Conservation (phyloP, 2,113 vertebrate genomes). For the Callipepla californica region DNA sequence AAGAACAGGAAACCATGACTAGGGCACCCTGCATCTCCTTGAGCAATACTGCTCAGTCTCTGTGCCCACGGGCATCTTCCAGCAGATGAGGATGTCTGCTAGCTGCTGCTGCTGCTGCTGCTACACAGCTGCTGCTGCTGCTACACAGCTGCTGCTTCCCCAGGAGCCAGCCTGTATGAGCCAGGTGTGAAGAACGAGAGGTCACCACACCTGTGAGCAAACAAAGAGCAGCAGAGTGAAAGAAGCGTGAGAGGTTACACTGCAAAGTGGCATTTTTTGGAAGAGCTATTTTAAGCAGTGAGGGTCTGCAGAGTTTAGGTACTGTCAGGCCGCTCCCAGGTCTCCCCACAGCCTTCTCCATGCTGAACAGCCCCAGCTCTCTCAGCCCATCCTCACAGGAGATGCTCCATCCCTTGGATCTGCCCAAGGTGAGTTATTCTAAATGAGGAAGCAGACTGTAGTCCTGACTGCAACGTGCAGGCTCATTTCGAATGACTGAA, state of each 20-base stretch:
- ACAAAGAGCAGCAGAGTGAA: neutral
- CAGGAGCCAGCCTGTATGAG: neutral
- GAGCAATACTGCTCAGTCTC: neutral
- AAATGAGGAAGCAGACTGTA: neutral
- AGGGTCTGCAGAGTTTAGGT: neutral
- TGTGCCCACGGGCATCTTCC: accelerated
- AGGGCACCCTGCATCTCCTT: neutral
- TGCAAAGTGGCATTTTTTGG: neutral
- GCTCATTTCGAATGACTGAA: neutral
- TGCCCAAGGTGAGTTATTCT: neutral
- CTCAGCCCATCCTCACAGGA: too few relatives aligned
- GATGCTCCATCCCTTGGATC: too few relatives aligned
- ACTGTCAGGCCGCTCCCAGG: too few relatives aligned
- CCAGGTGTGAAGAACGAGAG: neutral
- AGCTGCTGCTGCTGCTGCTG: too few relatives aligned
- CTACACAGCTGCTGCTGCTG: too few relatives aligned
- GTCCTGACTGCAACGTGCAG: neutral
- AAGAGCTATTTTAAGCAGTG: neutral
- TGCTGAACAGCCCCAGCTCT: too few relatives aligned
- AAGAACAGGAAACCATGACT: neutral
- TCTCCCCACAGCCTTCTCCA: too few relatives aligned
- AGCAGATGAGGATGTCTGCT: neutral
- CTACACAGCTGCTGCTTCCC: neutral
- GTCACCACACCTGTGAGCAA: neutral
- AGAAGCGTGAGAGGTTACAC: neutral